Evolutionary conservation across 2,888 invertebrate genomes (phyloP).

Genomic region (Hylaea fasciaria): DNA sequence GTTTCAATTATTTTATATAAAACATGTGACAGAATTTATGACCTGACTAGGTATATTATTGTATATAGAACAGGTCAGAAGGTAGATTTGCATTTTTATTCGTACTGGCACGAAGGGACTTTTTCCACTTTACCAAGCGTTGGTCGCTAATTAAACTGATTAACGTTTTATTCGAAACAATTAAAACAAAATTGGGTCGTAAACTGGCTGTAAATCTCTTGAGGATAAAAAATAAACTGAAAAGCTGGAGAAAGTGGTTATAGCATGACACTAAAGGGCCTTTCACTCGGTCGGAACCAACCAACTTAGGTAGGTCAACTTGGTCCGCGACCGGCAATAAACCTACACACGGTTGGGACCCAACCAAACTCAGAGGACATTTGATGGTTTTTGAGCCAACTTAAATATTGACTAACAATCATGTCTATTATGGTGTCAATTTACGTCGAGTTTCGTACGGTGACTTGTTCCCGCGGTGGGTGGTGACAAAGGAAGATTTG

Average conservation of each 20-base stretch:
- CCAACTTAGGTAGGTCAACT: background rate
- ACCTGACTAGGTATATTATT: too few relatives aligned
- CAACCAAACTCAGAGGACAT: too few relatives aligned
- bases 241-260: slow-evolving; percentile 1
- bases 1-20: too few relatives aligned
- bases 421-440: too few relatives aligned
- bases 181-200: slow-evolving; percentile 34
- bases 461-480: too few relatives aligned
- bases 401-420: too few relatives aligned
- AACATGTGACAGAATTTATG: too few relatives aligned
- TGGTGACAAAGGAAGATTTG: too few relatives aligned
- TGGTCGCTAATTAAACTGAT: slow-evolving; percentile 42
- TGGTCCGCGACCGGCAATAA: too few relatives aligned
- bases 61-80: slow-evolving; percentile 63
- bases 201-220: slow-evolving; percentile 24
- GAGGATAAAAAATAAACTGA: slow-evolving; percentile 14
- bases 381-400: too few relatives aligned
- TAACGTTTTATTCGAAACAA: slow-evolving; percentile 43
- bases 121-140: slow-evolving; percentile 42
- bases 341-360: too few relatives aligned
- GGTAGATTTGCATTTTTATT: slow-evolving; percentile 78
- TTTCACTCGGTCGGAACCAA: background rate
- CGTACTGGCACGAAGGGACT: slow-evolving; percentile 54
- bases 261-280: background rate
- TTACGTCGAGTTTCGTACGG: too few relatives aligned